Base-by-base conservation (phyloP, 2,888 invertebrate genomes). In the Microctonus aethiopoides region DNA sequence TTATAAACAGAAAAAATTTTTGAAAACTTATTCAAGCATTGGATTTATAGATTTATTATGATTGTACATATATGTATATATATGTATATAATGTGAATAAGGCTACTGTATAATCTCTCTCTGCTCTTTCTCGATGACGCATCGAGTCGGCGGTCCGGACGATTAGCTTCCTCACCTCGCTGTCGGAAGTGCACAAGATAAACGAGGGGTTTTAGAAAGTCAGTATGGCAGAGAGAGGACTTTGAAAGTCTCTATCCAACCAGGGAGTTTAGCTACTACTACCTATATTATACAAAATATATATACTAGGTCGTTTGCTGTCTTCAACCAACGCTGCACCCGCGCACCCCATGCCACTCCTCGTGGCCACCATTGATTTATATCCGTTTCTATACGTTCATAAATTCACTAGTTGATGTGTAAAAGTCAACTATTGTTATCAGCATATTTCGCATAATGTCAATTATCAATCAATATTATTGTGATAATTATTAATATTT, bases 131-230 rank as follows among this genome's bases (percentile, higher is more conserved):
- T 52, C 34, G 59, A 71, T 63, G 71, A 71, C 66, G 68, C 66
- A 68, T 71, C 57, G 66, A 32, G 63, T 59, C 36, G 39, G 63
- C 70, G 62, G 71, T 71, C 68, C 34, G 68, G 62, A 66, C 68
- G 71, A 71, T 73, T 73, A 73, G 63, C 68, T 73, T 71, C 73
- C 67, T 71, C 71, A 56, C 66, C 68, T 68, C 59, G 54, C 65
- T 68, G 73, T 73, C 73, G 73, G 73, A 73, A 73, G 71, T 68
- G 60, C 62, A 52, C 56, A 68, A 68, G 73, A 73, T 73, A 62
- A 66, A 73, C 68, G 73, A 73, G 67, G 20, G 62, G 60, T 68
- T 72, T 72, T 51, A 60, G 63, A 63, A 70, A 73, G 70, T 70
- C 29, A 24, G 63, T 46, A 52, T 36, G 34, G 46, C 20, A 41